Evolutionary conservation across 2,888 invertebrate genomes (phyloP).

Genomic region (Ennomos quercinarius): DNA sequence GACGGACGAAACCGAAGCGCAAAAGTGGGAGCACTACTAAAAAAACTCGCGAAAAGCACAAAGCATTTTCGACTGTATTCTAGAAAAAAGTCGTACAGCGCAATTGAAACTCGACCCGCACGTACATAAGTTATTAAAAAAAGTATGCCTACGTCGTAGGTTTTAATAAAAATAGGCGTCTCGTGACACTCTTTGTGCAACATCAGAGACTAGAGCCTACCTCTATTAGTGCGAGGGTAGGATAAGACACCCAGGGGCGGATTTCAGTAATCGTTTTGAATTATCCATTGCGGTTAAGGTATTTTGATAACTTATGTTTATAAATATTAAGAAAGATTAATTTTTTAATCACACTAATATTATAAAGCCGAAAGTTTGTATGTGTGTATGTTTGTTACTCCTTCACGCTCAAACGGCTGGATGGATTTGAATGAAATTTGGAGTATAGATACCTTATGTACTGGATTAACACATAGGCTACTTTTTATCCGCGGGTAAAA

Average conservation of each 20-base stretch:
- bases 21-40: constrained; percentile 32
- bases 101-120: constrained; percentile 59
- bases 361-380: too few relatives aligned
- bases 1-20: constrained; percentile 5
- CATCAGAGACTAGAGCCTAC: constrained; percentile 77
- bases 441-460: too few relatives aligned
- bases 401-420: too few relatives aligned
- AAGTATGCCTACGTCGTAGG: constrained; percentile 80
- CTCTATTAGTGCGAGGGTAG: constrained; percentile 74
- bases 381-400: too few relatives aligned
- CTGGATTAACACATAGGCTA: too few relatives aligned
- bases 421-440: too few relatives aligned
- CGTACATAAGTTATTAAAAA: constrained; percentile 85
- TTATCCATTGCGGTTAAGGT: too few relatives aligned
- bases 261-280: constrained; percentile 38
- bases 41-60: constrained; percentile 70
- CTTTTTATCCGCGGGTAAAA: too few relatives aligned
- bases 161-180: constrained; percentile 85
- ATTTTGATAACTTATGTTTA: too few relatives aligned
- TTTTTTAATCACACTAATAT: too few relatives aligned
- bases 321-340: too few relatives aligned
- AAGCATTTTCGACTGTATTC: constrained; percentile 75
- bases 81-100: constrained; percentile 64
- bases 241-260: constrained; percentile 75
- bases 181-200: constrained; percentile 80